phyloP scores from a whole-genome alignment of 2,797 vertebrate species.

The Macrochelys suwanniensis region DNA sequence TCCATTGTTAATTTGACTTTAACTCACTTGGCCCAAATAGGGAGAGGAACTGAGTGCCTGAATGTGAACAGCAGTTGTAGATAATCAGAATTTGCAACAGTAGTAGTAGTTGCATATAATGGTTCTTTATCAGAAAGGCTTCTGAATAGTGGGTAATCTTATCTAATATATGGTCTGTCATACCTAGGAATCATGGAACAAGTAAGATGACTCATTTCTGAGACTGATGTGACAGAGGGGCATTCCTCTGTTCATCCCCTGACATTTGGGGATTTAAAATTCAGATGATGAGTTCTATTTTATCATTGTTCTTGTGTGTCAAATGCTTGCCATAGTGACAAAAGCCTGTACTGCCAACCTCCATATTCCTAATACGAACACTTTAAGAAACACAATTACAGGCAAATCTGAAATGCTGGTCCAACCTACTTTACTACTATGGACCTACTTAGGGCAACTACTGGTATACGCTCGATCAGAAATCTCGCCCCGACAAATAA shows the following conservation, averaged over 20 bases:
- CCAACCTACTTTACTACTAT: not conserved
- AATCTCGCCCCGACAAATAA: not conserved
- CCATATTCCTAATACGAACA: not conserved
- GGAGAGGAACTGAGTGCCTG: not conserved
- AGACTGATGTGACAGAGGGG: fast-evolving
- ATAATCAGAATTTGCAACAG: not conserved
- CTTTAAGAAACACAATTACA: not conserved
- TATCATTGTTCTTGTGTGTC: not conserved
- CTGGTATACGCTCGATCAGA: fast-evolving
- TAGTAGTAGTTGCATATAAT: not conserved
- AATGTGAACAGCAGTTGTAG: not conserved
- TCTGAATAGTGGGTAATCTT: not conserved
- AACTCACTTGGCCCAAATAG: not conserved
- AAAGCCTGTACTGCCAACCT: not conserved
- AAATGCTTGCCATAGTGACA: not conserved
- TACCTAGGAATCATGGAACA: not conserved
- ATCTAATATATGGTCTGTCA: not conserved
- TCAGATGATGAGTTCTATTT: not conserved
- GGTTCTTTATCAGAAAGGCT: not conserved
- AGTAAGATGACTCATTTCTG: fast-evolving
- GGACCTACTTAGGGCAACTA: not conserved
- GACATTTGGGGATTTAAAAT: not conserved
- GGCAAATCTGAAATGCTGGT: not conserved
- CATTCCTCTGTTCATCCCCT: not conserved
- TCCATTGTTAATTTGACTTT: not conserved